Base-by-base conservation (phyloP, 2,113 vertebrate genomes). In the Phalacrocorax aristotelis region DNA sequence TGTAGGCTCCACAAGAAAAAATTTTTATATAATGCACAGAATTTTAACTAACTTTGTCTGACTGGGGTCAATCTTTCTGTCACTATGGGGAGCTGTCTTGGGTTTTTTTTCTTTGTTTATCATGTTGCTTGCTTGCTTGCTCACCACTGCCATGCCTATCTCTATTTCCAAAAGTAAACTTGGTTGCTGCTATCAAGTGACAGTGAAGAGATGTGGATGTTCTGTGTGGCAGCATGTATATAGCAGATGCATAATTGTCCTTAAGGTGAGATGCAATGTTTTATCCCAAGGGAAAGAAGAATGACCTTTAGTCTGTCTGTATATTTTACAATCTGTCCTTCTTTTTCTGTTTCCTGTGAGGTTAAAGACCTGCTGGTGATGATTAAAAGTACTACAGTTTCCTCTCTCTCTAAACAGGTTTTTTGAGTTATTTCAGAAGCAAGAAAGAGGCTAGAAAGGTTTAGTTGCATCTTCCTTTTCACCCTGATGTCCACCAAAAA, bases 291-390 rank as follows among this genome's bases (percentile, higher is more conserved):
- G 48, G 89, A 87, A 87, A 93, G 92, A 90, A 94, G 82, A 93
- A 85, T 93, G 89, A 96, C 95, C 97, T 96, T 97, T 97, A 87
- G 62, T 92, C 87, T 89, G 83, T 84, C 96, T 94, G 89, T 70
- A 49, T 95, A 80, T 91, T 94, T 96, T 95, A 96, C 74, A 93
- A 70, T 54, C 62, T 89, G 77, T 93, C 94, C 93, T 95, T 95
- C 91, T 95, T 97, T 54, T 95, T 95, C 95, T 94, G 87, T 95
- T 97, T 97, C 96, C 95, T 95, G 93, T 91, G 87, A 94, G 91
- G 93, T 94, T 97, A 94, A 97, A 95, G 95, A 95, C 84, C 96
- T 91, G 81, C 65, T 94, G 91, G 89, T 80, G 91, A 97, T 97
- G 96, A 95, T 96, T 97, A 97, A 94, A 96, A 96, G 95, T 80